Conservation (phyloP, 2,888 invertebrate genomes). For the Aelia acuminata region DNA sequence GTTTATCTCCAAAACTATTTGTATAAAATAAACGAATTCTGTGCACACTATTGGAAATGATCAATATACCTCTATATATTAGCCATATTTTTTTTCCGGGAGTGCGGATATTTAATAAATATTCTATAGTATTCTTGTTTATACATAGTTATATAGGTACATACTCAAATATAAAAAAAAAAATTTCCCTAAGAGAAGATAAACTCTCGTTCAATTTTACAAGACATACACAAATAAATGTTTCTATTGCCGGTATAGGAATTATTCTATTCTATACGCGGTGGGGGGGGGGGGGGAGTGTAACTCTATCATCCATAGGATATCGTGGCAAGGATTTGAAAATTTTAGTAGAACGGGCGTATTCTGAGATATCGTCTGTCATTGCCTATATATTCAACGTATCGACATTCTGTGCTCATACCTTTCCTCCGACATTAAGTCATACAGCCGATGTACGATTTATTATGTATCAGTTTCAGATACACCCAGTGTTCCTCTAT, state of each 20-base stretch:
- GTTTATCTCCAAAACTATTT: too few species aligned
- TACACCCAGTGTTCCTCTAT: background rate
- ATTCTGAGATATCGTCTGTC: slow-evolving; percentile 7
- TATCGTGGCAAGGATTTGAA: background rate
- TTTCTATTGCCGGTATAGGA: background rate
- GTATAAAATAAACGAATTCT: too few species aligned
- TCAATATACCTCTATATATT: too few species aligned
- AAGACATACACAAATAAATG: background rate
- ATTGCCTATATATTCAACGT: background rate
- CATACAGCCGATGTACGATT: slow-evolving; percentile 6
- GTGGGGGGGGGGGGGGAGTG: too few species aligned
- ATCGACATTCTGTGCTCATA: background rate
- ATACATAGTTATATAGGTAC: too few species aligned
- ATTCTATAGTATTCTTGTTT: too few species aligned
- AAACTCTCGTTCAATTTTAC: too few species aligned
- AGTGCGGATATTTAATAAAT: too few species aligned
- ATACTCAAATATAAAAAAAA: too few species aligned
- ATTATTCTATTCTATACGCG: background rate
- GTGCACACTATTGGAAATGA: too few species aligned
- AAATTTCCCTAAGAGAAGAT: too few species aligned
- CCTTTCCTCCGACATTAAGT: background rate
- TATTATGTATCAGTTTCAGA: slow-evolving; percentile 21
- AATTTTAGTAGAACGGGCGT: background rate
- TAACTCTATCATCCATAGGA: background rate
- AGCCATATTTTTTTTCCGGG: too few species aligned